Conservation (phyloP, 2,113 vertebrate genomes). For the Gymnarchus niloticus region DNA sequence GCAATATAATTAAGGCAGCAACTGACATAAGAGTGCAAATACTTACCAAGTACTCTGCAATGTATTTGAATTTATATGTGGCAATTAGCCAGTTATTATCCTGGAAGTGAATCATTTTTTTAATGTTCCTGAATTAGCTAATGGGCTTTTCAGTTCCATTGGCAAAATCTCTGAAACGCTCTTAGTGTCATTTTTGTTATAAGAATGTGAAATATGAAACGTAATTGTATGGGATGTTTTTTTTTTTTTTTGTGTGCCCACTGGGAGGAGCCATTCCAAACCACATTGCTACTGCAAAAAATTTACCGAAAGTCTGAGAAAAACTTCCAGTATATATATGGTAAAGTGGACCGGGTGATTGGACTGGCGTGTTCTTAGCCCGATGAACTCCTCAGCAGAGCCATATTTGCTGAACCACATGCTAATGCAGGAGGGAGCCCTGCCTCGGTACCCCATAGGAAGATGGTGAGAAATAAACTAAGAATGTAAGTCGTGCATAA, state of each 20-base stretch:
- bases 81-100: background rate
- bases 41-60: background rate
- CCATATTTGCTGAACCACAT: background rate
- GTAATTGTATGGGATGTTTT: background rate
- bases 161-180: background rate
- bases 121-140: background rate
- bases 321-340: background rate
- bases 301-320: background rate
- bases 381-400: background rate
- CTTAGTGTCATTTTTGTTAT: background rate
- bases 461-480: background rate
- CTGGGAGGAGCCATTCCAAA: background rate
- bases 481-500: background rate
- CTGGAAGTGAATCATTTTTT: background rate
- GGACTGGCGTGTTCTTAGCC: background rate
- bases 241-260: background rate
- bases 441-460: background rate
- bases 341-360: background rate
- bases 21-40: background rate
- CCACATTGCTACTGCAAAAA: background rate
- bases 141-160: background rate
- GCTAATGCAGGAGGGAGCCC: background rate
- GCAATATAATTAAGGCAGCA: background rate
- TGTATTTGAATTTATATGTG: background rate
- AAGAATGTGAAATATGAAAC: conserved; percentile 1